Base-by-base conservation (phyloP, 1,140 invertebrate genomes). In the Listronotus bonariensis region DNA sequence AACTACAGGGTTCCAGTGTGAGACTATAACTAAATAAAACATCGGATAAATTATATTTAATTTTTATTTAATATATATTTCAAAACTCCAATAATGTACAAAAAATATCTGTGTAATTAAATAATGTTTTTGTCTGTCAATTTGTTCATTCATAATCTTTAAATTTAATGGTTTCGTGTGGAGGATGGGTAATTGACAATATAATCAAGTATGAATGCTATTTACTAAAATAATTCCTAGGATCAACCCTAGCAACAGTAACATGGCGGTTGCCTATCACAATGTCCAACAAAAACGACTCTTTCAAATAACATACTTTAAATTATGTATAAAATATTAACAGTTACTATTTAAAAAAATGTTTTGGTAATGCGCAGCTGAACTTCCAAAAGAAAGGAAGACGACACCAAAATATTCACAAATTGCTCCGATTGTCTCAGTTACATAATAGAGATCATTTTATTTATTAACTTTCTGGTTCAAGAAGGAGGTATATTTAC, bases 61-160 rank as follows among this genome's bases (percentile, higher is more conserved):
- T 20, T 76, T 76, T 76, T 76, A 76, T 77, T 77, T 72, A 76
- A 79, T 79, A 79, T 79, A 80, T 80, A 80, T 80, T 80, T 80
- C 74, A 80, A 80, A 80, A 80, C 77, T 80, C 79, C 79, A 80
- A 79, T 80, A 80, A 80, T 80, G 79, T 80, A 80, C 79, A 80
- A 80, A 80, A 80, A 80, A 80, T 80, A 80, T 80, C 76, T 80
- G 79, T 79, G 78, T 80, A 79, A 79, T 80, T 80, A 80, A 80
- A 80, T 80, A 79, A 80, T 79, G 78, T 78, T 76, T 78, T 76
- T 74, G 76, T 76, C 72, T 77, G 75, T 77, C 73, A 79, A 76
- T 77, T 76, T 77, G 75, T 77, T 77, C 75, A 76, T 59, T 48
- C 42, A 52, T 58, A 51, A 60, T 75, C 58, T 74, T 76, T 74